A percentile compares a stretch with the other conserved stretches of the same genome.
These are phyloP conservation scores for Diglossa cyanea DNA, from an alignment of 2,797 vertebrate species.

Conservation along the genomic window DNA sequence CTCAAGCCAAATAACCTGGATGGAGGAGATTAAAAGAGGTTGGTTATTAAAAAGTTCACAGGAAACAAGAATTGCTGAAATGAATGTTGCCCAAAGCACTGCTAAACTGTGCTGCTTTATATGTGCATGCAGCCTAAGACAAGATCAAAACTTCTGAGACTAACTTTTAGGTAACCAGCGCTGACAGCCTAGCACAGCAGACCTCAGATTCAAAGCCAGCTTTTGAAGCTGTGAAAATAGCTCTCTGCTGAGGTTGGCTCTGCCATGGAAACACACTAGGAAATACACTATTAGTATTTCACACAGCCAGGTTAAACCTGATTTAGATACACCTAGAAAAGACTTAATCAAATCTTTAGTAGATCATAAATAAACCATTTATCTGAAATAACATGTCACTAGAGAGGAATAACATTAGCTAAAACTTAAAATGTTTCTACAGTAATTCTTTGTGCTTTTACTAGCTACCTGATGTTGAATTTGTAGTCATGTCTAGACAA, in stretches of 20 bases:
- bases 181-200: background rate
- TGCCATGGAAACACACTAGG: background rate
- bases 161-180: background rate
- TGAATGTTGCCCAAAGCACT: conserved; percentile 20
- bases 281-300: background rate
- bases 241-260: background rate
- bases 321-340: background rate
- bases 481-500: background rate
- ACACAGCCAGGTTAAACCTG: background rate
- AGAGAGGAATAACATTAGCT: background rate
- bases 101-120: conserved; percentile 11
- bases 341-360: background rate
- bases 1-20: conserved; percentile 9
- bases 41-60: conserved; percentile 43
- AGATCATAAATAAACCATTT: background rate
- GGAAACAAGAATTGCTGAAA: conserved; percentile 34
- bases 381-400: background rate
- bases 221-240: background rate
- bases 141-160: conserved; percentile 26
- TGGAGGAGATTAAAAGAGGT: background rate
- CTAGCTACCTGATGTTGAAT: background rate
- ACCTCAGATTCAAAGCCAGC: background rate
- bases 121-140: background rate
- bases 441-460: background rate
- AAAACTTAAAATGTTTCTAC: background rate